Percentiles rank a stretch among this genome's conserved stretches.
Conservation (phyloP, 2,888 invertebrate species). For the Oscheius onirici region DNA sequence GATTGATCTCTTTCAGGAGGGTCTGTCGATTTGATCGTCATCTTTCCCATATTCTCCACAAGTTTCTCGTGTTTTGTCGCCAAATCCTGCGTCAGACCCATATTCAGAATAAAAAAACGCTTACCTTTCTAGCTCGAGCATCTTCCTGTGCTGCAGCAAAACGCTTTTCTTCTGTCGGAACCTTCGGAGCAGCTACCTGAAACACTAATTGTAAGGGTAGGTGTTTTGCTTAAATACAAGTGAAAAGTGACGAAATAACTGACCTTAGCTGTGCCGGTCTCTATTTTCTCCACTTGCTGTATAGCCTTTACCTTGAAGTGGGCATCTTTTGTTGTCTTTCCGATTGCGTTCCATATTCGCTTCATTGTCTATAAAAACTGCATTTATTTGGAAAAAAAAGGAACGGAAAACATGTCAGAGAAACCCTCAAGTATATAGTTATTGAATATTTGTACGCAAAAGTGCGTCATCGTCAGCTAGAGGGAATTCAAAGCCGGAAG, state of each 20-base stretch:
- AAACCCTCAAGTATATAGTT: not conserved
- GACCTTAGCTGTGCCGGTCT: slow-evolving; percentile 47
- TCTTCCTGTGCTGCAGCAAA: slow-evolving; percentile 53
- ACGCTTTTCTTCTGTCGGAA: slow-evolving; percentile 56
- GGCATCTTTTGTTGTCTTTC: slow-evolving; percentile 48
- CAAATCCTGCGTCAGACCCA: slow-evolving; percentile 49
- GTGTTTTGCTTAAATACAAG: too few relatives aligned
- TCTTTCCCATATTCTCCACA: slow-evolving; percentile 62
- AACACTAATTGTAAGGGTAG: not conserved
- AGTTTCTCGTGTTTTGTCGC: slow-evolving; percentile 54
- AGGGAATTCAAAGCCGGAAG: not conserved
- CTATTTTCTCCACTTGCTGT: slow-evolving; percentile 49
- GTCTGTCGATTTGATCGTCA: slow-evolving; percentile 61
- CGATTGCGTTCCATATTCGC: slow-evolving; percentile 54
- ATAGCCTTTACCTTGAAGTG: slow-evolving; percentile 55
- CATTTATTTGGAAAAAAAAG: not conserved
- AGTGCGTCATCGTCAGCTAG: too few relatives aligned
- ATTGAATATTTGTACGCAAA: not conserved
- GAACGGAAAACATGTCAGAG: not conserved
- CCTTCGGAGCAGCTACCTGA: slow-evolving; percentile 58
- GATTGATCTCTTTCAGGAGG: slow-evolving; percentile 57
- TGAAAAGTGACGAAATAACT: not conserved
- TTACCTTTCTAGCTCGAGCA: slow-evolving; percentile 40
- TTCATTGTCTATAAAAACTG: slow-evolving; percentile 45
- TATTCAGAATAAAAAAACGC: not conserved